Base-by-base conservation (phyloP, 1,140 invertebrate species). In the Heliconius eleuchia region DNA sequence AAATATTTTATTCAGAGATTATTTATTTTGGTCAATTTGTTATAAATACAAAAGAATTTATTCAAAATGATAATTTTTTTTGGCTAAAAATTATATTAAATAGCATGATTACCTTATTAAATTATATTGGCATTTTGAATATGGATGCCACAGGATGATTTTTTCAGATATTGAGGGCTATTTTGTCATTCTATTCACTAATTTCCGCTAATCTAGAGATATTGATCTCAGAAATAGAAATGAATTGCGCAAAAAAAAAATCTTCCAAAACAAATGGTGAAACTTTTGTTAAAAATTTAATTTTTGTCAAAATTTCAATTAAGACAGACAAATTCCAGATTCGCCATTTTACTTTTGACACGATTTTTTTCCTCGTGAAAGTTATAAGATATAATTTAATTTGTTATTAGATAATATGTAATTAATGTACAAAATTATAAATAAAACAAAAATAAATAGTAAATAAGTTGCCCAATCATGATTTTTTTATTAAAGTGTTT, bases 351-450 rank as follows among this genome's bases (percentile, higher is more conserved):
- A n/a, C 55, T n/a, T 57, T n/a, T 57, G 8, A n/a, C 23, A 57
- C 3, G 55, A 57, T 57, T 57, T 57, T n/a, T 66, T n/a, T 27
- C 23, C 2, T 57, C 3, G 9, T 66, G 11, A 27, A 8, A 66
- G 23, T 66, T 30, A 66, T 1, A 2, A 11, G 13, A 30, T 6
- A 30, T 66, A 27, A 2, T 30, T 66, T 30, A 0, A 30, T 66
- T 30, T 66, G 27, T 16, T 23, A 60, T 60, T 66, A 66, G 23
- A 66, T 66, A 66, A 66, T 27, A 30, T 30, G 23, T 66, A 66
- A 66, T 66, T 27, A 66, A 66, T 66, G 60, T 66, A 66, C 60
- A 66, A 66, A 66, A 66, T 66, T 27, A 66, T 66, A 8, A 66
- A 30, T 27, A 66, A 23, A 66, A 66, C 60, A 30, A 13, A 30